Base-by-base conservation (phyloP, 2,113 vertebrate genomes). In the Psophia crepitans region DNA sequence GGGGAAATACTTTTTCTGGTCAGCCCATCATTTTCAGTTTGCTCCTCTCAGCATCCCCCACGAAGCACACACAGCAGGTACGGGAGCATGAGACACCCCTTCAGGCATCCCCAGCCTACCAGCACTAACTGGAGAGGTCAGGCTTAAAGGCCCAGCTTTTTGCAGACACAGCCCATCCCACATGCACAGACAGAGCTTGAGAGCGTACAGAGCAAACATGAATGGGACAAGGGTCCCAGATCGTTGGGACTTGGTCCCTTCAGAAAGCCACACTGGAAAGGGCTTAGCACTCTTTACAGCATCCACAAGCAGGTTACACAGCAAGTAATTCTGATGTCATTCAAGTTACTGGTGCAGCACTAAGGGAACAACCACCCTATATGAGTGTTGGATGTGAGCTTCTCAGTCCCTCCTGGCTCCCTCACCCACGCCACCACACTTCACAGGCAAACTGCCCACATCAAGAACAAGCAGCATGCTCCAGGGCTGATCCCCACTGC, bases 191-290 rank as follows among this genome's bases (percentile, higher is more conserved):
- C 43, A 54, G 1, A 24, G 28, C 39, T 4, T 64, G 54, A 80
- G 46, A 58, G 24, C 0, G 2, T 2, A 56, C 5, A 66, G 60
- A 28, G n/a, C 6, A n/a, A 87, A 87, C 0, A 1, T 2, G 23
- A 93, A 79, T 0, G 0, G 3, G 8, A 77, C 39, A 77, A 75
- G 13, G 30, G 23, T 28, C 39, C 23, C 48, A 90, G 70, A n/a
- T 46, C 51, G 18, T 32, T n/a, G 32, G 13, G 57, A 85, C 33
- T 16, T 18, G 4, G 16, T 41, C n/a, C n/a, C 26, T 93, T 95
- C 74, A 79, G 32, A 39, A 95, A 85, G 53, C 17, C 43, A 60
- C 32, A 12, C 0, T 27, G 27, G 23, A 30, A 93, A 86, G 63
- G 48, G 44, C 53, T 83, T 48, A 76, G 61, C 48, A 27, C 19